Evolutionary conservation across 2,797 vertebrate genomes (phyloP).

Genomic region (Streptopelia turtur): DNA sequence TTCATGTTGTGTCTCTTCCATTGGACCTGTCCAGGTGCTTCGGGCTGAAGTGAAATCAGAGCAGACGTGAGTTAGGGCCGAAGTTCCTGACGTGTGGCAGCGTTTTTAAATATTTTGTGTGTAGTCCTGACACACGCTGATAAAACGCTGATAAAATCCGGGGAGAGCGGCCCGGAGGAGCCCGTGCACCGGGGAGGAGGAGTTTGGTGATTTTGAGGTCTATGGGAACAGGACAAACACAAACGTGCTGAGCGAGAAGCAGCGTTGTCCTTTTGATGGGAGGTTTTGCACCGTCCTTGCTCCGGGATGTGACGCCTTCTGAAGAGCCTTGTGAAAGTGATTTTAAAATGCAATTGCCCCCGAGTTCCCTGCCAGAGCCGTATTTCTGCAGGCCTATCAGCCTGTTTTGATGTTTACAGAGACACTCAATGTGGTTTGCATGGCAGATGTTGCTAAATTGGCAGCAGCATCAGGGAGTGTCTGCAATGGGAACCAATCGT

Average conservation of each 20-base stretch:
- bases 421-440: not conserved
- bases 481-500: not conserved
- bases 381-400: not conserved
- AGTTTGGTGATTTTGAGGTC: not conserved
- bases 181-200: not conserved
- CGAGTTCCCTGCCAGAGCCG: not conserved
- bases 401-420: not conserved
- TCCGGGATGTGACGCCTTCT: not conserved
- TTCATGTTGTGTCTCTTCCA: not conserved
- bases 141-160: not conserved
- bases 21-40: not conserved
- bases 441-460: not conserved
- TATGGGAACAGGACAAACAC: not conserved
- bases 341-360: not conserved
- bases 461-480: not conserved
- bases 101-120: not conserved
- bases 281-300: not conserved
- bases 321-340: not conserved
- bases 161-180: not conserved
- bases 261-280: not conserved
- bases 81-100: not conserved
- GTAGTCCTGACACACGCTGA: not conserved
- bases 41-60: not conserved
- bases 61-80: not conserved
- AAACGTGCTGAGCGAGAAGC: not conserved